Conservation (phyloP, 2,113 vertebrate species). For the Dipodomys merriami region DNA sequence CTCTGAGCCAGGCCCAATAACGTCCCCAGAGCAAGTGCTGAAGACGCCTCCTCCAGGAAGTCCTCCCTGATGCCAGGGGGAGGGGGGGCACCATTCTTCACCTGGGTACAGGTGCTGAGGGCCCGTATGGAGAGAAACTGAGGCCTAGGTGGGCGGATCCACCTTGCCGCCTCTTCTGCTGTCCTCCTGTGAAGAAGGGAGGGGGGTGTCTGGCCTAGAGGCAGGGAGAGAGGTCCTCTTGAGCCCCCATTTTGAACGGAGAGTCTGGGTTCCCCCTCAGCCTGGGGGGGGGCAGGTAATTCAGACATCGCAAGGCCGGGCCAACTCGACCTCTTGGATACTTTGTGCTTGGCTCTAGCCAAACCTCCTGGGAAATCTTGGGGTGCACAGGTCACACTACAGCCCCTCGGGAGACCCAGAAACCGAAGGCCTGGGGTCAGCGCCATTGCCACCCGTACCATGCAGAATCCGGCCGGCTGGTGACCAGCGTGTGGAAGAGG, state of each 20-base stretch:
- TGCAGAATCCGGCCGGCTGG: not conserved
- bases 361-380: slow-evolving; percentile 33
- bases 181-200: not conserved
- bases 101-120: not conserved
- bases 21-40: not conserved
- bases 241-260: not conserved
- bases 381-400: not conserved
- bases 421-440: not conserved
- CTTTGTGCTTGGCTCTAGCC: not conserved
- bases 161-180: not conserved
- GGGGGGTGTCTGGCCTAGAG: not conserved
- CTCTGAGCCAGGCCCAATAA: not conserved
- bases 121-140: not conserved
- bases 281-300: not conserved
- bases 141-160: slow-evolving; percentile 31
- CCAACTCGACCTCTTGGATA: not conserved
- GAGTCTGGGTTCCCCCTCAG: not conserved
- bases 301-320: slow-evolving; percentile 9
- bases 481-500: not conserved
- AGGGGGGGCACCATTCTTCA: too few relatives aligned
- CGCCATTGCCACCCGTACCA: not conserved
- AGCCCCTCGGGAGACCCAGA: not conserved
- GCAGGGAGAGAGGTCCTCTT: not conserved
- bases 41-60: not conserved
- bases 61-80: not conserved